phyloP scores from a whole-genome alignment of 2,888 invertebrate species.

The Tupiocoris notatus region DNA sequence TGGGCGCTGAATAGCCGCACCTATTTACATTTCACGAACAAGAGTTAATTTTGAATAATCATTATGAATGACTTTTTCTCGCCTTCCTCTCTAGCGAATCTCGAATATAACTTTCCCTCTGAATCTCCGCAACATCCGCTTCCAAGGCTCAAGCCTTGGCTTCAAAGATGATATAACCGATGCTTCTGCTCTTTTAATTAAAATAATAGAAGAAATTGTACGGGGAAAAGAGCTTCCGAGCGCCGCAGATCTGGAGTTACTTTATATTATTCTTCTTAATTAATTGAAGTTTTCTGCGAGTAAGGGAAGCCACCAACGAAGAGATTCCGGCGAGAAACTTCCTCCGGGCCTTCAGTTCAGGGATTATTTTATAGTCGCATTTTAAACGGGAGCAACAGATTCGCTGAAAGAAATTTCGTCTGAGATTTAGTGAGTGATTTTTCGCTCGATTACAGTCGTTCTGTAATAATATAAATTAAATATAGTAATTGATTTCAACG shows the following conservation, averaged over 20 bases:
- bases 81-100: neutral
- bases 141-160: neutral
- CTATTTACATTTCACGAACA: too few species aligned
- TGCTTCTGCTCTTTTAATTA: constrained; percentile 33
- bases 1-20: too few species aligned
- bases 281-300: constrained; percentile 20
- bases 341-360: neutral
- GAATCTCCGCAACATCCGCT: neutral
- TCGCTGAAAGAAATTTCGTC: too few species aligned
- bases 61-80: neutral
- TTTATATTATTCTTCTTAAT: constrained; percentile 34
- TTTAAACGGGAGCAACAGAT: neutral
- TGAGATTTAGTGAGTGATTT: too few species aligned
- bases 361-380: neutral
- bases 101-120: neutral
- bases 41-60: neutral
- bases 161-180: too few species aligned
- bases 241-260: constrained; percentile 1
- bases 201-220: constrained; percentile 35
- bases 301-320: constrained; percentile 29
- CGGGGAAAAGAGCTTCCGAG: neutral
- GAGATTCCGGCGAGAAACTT: constrained; percentile 11
- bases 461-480: too few species aligned
- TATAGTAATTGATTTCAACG: too few species aligned
- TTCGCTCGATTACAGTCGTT: too few species aligned